Evolutionary conservation across 2,113 vertebrate genomes (phyloP).

Genomic region (Charina bottae): DNA sequence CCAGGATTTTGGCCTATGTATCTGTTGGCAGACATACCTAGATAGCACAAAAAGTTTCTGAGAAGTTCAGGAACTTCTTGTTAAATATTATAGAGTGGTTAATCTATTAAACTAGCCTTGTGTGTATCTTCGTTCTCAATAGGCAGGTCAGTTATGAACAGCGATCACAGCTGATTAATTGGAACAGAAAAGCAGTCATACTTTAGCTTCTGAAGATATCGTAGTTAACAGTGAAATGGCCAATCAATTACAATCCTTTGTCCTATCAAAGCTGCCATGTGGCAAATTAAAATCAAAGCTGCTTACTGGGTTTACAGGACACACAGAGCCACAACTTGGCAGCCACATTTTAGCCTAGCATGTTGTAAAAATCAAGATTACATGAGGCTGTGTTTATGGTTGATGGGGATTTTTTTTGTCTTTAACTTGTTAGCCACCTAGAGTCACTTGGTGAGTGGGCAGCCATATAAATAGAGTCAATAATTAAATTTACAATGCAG

Average conservation of each 20-base stretch:
- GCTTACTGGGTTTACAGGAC: not conserved
- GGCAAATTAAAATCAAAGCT: not conserved
- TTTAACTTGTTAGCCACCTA: not conserved
- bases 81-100: conserved; percentile 28
- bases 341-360: not conserved
- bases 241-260: not conserved
- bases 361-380: not conserved
- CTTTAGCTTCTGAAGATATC: not conserved
- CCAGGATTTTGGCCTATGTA: not conserved
- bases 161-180: not conserved
- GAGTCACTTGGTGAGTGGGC: not conserved
- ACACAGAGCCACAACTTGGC: not conserved
- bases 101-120: not conserved
- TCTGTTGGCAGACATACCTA: not conserved
- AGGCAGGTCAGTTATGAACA: not conserved
- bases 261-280: not conserved
- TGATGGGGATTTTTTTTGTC: too few relatives aligned
- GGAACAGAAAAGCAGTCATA: not conserved
- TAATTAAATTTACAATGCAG: not conserved
- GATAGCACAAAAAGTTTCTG: not conserved
- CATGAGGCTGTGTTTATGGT: not conserved
- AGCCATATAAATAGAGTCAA: not conserved
- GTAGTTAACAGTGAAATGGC: not conserved
- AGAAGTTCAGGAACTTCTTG: conserved; percentile 19
- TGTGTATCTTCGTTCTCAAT: not conserved